A percentile compares a stretch with the other conserved stretches of the same genome.
These are phyloP conservation scores for Colaptes auratus DNA, from an alignment of 2,113 vertebrate genomes.

Conservation along the genomic window DNA sequence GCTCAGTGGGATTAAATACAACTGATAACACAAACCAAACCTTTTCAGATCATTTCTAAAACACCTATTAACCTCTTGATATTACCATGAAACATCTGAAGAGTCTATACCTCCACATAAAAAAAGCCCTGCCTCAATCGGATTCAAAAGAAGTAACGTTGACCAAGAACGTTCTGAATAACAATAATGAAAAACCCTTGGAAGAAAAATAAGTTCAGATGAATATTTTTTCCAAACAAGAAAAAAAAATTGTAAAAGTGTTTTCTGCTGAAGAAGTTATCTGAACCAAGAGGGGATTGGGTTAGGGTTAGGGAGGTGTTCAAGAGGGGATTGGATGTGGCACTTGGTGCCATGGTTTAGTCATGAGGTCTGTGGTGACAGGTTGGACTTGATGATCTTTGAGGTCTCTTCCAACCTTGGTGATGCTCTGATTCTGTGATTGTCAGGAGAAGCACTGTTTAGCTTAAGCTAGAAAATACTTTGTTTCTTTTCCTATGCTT, in stretches of 20 bases:
- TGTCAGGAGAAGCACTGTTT: not conserved
- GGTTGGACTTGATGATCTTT: too few species aligned
- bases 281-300: not conserved
- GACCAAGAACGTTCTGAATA: not conserved
- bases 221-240: not conserved
- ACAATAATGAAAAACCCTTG: not conserved
- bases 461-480: not conserved
- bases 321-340: too few species aligned
- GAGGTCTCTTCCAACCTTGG: too few species aligned
- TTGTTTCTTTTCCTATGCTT: not conserved
- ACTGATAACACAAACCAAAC: not conserved
- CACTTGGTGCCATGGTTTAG: too few species aligned
- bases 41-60: slow-evolving; percentile 1
- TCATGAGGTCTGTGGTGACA: too few species aligned
- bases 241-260: not conserved
- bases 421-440: too few species aligned
- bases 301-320: too few species aligned
- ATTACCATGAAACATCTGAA: not conserved
- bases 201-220: not conserved
- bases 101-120: not conserved
- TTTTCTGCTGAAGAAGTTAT: not conserved
- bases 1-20: not conserved
- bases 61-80: not conserved
- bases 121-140: not conserved
- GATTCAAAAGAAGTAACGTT: not conserved